These are phyloP conservation scores for Poecile atricapillus DNA, from an alignment of 2,113 vertebrate genomes.

Conservation along the genomic window DNA sequence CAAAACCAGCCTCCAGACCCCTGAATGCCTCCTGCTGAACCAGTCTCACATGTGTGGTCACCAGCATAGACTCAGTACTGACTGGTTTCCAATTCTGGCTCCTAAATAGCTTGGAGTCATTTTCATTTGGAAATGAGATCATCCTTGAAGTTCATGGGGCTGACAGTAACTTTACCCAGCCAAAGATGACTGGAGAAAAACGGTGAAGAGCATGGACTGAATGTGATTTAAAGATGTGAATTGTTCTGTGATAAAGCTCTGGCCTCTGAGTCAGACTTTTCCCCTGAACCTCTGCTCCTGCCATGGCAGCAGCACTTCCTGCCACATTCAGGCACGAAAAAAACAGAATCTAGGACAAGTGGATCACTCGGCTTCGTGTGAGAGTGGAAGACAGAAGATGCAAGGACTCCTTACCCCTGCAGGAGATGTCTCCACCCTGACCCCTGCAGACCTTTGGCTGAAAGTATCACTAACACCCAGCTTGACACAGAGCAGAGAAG, in stretches of 20 bases:
- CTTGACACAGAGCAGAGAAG: rapidly evolving
- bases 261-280: not conserved
- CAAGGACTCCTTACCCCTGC: not conserved
- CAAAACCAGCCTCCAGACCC: not conserved
- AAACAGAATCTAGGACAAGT: not conserved
- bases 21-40: not conserved
- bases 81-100: not conserved
- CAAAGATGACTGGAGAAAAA: not conserved
- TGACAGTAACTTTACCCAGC: not conserved
- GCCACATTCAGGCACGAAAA: not conserved
- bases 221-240: not conserved
- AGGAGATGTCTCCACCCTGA: not conserved
- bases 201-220: not conserved
- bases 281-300: not conserved
- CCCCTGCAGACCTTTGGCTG: not conserved
- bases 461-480: not conserved
- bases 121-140: not conserved
- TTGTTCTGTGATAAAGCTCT: not conserved
- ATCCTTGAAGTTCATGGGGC: rapidly evolving
- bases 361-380: not conserved
- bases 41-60: not conserved
- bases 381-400: not conserved
- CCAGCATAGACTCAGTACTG: not conserved
- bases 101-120: not conserved
- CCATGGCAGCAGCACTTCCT: not conserved